Percentiles rank a stretch among this genome's conserved stretches.
These are phyloP conservation scores for Onthophagus taurus DNA, from an alignment of 1,140 invertebrate genomes.

Conservation along the genomic window DNA sequence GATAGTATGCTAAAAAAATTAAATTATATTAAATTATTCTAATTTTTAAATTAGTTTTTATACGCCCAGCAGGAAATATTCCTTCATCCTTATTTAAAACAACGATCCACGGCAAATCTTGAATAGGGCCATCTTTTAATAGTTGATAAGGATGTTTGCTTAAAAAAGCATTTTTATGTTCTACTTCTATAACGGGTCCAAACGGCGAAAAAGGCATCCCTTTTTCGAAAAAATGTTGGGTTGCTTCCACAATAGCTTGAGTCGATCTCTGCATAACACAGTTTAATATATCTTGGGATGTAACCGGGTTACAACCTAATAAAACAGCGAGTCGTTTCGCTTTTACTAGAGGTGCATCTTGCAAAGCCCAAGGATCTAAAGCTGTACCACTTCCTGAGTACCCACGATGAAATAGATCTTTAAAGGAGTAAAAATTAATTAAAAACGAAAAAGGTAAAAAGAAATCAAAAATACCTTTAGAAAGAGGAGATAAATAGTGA, in stretches of 20 bases:
- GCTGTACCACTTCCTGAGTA: constrained; percentile 70
- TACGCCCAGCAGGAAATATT: constrained; percentile 13
- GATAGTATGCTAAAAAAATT: not conserved
- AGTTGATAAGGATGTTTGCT: constrained; percentile 45
- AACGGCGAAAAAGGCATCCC: constrained; percentile 49
- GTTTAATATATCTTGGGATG: constrained; percentile 37
- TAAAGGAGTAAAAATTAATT: no score
- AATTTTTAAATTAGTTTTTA: not conserved
- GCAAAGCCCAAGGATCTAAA: constrained; percentile 53
- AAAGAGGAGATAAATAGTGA: constrained; percentile 41
- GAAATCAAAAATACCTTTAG: constrained; percentile 31
- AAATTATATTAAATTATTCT: not conserved
- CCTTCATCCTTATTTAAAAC: constrained; percentile 11
- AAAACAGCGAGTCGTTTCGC: constrained; percentile 42
- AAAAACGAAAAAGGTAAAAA: not conserved
- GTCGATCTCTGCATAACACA: constrained; percentile 41
- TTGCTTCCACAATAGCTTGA: not conserved
- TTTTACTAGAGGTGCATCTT: constrained; percentile 38
- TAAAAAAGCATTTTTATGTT: constrained; percentile 43
- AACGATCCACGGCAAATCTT: constrained; percentile 13
- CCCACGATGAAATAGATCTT: constrained; percentile 45
- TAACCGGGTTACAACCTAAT: constrained; percentile 42
- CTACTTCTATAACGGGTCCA: constrained; percentile 43
- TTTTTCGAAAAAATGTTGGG: constrained; percentile 35
- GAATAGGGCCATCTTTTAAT: constrained; percentile 36